Base-by-base conservation (phyloP, 2,888 invertebrate genomes). In the Nysson spinosus region DNA sequence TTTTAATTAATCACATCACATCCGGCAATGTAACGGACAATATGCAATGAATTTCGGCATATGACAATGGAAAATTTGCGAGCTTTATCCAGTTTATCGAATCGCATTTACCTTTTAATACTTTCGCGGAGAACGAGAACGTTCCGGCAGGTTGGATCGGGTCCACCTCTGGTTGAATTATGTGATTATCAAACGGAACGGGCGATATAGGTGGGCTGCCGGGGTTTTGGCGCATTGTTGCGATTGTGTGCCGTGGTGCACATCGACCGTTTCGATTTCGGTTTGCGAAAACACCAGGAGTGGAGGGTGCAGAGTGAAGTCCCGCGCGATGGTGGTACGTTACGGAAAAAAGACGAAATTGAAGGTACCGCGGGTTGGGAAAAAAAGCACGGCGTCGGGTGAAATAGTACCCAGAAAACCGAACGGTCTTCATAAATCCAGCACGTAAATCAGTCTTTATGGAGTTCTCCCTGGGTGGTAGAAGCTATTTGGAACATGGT, bases 391-490 rank as follows among this genome's bases (percentile, higher is more conserved):
- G 49, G 63, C 69, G 63, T 70, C 62, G 75, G n/a, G 78, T 80
- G 80, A 80, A 83, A 82, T 83, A 83, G 77, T 75, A 77, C 75
- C 74, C 61, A 79, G 80, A 83, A 82, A 84, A 83, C 80, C 83
- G 78, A 85, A 83, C 82, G 76, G 79, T 83, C 83, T 83, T 83
- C 84, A 83, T 85, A 85, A 85, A 85, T 85, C 81, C 80, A 70
- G 75, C 75, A 76, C 83, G 83, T 85, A 85, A 85, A 84, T 85
- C 85, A 85, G 82, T 79, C 82, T 83, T 84, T 83, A 83, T 84
- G 77, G 84, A 82, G 79, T 80, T 74, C 66, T 69, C 73, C 69
- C 50, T 57, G 76, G 72, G 64, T 65, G 70, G 65, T 47, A 51
- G 68, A 68, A 67, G 75, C 77, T 78, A 77, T 81, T 82, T 75